Percentiles rank a stretch among this genome's conserved stretches.
Conservation (phyloP, 1,140 invertebrate species). For the Ctenoplectra terminalis region DNA sequence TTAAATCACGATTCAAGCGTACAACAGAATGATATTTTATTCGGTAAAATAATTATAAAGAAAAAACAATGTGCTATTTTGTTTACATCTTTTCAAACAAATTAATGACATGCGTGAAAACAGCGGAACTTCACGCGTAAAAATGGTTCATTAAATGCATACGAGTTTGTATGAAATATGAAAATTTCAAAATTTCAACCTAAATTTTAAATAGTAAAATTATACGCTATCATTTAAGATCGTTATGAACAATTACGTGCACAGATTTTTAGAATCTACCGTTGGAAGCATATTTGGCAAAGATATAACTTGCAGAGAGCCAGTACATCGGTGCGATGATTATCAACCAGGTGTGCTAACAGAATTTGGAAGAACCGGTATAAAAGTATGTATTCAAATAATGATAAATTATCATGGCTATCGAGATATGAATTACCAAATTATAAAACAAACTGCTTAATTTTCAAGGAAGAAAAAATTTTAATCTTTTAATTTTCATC, state of each 20-base stretch:
- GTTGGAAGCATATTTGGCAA: constrained; percentile 77
- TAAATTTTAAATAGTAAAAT: constrained; percentile 2
- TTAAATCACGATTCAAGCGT: background rate
- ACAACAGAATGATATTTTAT: too few relatives aligned
- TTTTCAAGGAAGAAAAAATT: background rate
- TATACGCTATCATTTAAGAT: background rate
- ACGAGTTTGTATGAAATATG: background rate
- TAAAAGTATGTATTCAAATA: constrained; percentile 67
- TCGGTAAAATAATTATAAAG: background rate
- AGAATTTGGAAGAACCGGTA: constrained; percentile 74
- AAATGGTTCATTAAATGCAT: background rate
- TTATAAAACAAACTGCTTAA: background rate
- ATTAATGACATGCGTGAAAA: constrained; percentile 10
- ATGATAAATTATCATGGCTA: background rate
- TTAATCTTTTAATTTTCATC: background rate
- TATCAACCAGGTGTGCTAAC: constrained; percentile 78
- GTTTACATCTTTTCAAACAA: constrained; percentile 16
- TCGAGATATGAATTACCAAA: background rate
- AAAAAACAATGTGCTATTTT: background rate
- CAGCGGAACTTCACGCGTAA: background rate
- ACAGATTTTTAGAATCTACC: constrained; percentile 74
- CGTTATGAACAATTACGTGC: constrained; percentile 73
- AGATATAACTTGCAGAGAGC: constrained; percentile 78
- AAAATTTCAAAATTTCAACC: background rate
- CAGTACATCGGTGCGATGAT: constrained; percentile 74